Evolutionary conservation across 2,113 vertebrate species (phyloP), one percentile per base, ranked within the genome.

Genomic region (Fulica atra): DNA sequence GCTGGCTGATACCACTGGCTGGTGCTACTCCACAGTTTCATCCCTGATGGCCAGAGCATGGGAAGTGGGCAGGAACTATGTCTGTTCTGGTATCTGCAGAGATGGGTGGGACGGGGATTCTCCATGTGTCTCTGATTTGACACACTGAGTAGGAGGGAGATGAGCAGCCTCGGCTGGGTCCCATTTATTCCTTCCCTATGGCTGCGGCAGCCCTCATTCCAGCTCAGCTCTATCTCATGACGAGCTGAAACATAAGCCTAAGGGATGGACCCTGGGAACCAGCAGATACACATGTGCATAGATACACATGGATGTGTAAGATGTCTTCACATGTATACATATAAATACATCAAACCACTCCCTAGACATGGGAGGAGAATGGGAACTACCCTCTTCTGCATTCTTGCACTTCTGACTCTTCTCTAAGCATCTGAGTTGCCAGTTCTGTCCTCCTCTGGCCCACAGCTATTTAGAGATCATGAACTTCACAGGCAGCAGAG

Each of bases 51-150:
- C 56, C n/a, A 4, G 6, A 86, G 64, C 71, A 88, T 0, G 21
- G 80, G 68, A 76, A 82, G 91, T 33, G 31, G 56, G 50, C n/a
- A 84, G 81, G 60, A 74, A 54, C 60, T 1, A 0, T 25, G 65
- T 53, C 69, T 69, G 59, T 33, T 73, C 54, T 29, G 63, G 42
- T 20, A 82, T 25, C 82, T 83, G 71, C 74, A 81, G 51, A 21
- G 46, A 18, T 0, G 1, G 28, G 20, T 4, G 4, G 33, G 48
- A 71, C 0, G 0, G 10, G 23, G 44, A 42, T 7, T 92, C 28
- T 79, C 57, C 82, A 59, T n/a, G 42, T 56, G 86, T 42, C 78
- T 74, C 57, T 86, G 76, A 59, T 73, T 68, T 9, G 9, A 61
- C 63, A 54, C 14, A 50, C 42, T 14, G 72, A 74, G 70, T 33